Evolutionary conservation across 2,113 vertebrate genomes (phyloP), one percentile per base, ranked within the genome.

Genomic region (Suricata suricatta): DNA sequence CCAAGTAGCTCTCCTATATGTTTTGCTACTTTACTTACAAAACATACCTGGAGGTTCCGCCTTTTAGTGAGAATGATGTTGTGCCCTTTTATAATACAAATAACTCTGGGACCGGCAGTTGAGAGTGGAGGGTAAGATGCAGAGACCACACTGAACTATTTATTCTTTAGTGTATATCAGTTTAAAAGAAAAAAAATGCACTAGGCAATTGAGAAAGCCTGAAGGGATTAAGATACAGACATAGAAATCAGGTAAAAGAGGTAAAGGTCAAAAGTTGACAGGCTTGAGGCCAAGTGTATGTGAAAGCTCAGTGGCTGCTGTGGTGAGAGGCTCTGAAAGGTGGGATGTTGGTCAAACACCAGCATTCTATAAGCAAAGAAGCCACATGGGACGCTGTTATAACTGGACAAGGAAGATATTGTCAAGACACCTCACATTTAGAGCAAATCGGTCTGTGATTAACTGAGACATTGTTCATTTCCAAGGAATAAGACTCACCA

Each of bases 361-460:
- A 33, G 81, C 35, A 85, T 11, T 10, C 38, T 60, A 44, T 50
- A 68, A 33, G 14, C 15, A 14, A 57, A 9, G 4, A 86, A 33
- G 31, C n/a, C 27, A 31, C 5, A 0, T 9, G 15, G 17, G 35
- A 11, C 16, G 38, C 29, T 3, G 10, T 21, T 0, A 25, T 60
- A 57, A 21, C 8, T n/a, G 33, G 27, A 27, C 0, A 13, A 16
- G 33, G 54, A 25, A 21, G 35, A 10, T 7, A 7, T 3, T 72
- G 8, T 31, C n/a, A 41, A 66, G 33, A 11, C n/a, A 33, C 21
- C 31, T 50, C 12, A 6, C 1, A 7, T 64, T n/a, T 15, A 38
- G 89, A 41, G n/a, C 57, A 86, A 82, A 50, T 38, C 23, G 38
- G 38, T 7, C 8, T 4, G 7, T 41, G 47, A 50, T n/a, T 31